Evolutionary conservation across 2,888 invertebrate species (phyloP).

Genomic region (Chydorus sphaericus): DNA sequence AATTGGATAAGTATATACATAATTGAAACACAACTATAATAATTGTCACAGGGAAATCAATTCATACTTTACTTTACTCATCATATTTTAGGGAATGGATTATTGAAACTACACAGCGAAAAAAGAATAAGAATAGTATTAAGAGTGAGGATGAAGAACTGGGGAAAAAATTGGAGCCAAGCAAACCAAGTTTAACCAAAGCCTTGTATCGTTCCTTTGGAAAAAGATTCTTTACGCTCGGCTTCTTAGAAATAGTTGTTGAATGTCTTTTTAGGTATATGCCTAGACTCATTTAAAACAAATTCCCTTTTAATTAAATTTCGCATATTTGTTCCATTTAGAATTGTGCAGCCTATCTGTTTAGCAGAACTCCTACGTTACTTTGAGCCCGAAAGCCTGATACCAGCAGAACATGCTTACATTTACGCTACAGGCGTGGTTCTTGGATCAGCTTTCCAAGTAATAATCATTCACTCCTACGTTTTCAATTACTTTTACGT

Average conservation of each 20-base stretch:
- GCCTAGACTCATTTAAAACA: conserved; percentile 15
- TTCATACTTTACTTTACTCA: no score
- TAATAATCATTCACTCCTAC: conserved; percentile 67
- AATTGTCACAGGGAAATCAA: no score
- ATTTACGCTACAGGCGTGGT: conserved; percentile 58
- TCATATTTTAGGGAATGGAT: no score
- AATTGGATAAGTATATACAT: no score
- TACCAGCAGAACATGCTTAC: conserved; percentile 50
- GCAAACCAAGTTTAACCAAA: conserved; percentile 34
- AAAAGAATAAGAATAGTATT: no score
- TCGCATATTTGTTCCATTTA: no score
- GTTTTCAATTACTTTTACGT: no score
- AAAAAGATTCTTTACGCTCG: conserved; percentile 31
- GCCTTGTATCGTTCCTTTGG: conserved; percentile 34
- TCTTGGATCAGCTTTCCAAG: conserved; percentile 53
- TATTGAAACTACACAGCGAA: no score
- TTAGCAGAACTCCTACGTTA: conserved; percentile 48
- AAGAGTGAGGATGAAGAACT: no score
- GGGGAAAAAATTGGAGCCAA: no score
- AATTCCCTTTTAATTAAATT: no score
- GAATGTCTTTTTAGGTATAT: conserved; percentile 29
- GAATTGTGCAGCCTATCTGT: conserved; percentile 49
- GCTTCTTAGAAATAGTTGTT: conserved; percentile 30
- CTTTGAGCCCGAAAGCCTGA: conserved; percentile 41
- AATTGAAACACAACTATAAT: no score